Conservation (phyloP, 2,888 invertebrate species). For the Plutella xylostella region DNA sequence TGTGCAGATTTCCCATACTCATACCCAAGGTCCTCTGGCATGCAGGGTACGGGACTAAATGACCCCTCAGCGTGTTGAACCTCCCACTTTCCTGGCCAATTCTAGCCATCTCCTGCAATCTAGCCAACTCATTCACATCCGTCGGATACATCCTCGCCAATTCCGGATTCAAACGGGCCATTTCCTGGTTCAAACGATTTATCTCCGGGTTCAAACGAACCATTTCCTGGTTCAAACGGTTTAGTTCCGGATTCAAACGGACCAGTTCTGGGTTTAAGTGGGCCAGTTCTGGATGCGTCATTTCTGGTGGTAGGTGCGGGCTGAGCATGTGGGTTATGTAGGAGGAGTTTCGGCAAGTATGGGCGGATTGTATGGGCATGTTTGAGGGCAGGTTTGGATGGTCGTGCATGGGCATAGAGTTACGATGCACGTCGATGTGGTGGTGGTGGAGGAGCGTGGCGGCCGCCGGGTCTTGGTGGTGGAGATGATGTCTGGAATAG, state of each 20-base stretch:
- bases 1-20: slow-evolving; percentile 48
- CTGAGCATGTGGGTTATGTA: slow-evolving; percentile 29
- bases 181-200: slow-evolving; percentile 22
- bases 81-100: slow-evolving; percentile 27
- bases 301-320: slow-evolving; percentile 21
- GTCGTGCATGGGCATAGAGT: slow-evolving; percentile 32
- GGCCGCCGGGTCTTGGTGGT: slow-evolving; percentile 54
- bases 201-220: slow-evolving; percentile 25
- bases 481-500: slow-evolving; percentile 35
- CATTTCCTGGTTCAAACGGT: slow-evolving; percentile 25
- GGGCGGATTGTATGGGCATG: slow-evolving; percentile 16
- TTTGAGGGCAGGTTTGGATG: slow-evolving; percentile 28
- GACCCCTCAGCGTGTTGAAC: slow-evolving; percentile 52
- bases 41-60: slow-evolving; percentile 47
- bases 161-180: slow-evolving; percentile 19
- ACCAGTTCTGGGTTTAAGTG: slow-evolving; percentile 28
- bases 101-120: slow-evolving; percentile 9
- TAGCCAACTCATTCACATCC: slow-evolving; percentile 37
- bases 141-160: slow-evolving; percentile 16
- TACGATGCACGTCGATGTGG: slow-evolving; percentile 48
- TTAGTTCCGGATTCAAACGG: slow-evolving; percentile 25
- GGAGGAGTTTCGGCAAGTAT: slow-evolving; percentile 41
- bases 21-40: slow-evolving; percentile 43
- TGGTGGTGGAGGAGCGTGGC: slow-evolving; percentile 56
- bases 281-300: slow-evolving; percentile 26